Evolutionary conservation across 2,888 invertebrate species (phyloP).

Genomic region (Dastarcus helophoroides): DNA sequence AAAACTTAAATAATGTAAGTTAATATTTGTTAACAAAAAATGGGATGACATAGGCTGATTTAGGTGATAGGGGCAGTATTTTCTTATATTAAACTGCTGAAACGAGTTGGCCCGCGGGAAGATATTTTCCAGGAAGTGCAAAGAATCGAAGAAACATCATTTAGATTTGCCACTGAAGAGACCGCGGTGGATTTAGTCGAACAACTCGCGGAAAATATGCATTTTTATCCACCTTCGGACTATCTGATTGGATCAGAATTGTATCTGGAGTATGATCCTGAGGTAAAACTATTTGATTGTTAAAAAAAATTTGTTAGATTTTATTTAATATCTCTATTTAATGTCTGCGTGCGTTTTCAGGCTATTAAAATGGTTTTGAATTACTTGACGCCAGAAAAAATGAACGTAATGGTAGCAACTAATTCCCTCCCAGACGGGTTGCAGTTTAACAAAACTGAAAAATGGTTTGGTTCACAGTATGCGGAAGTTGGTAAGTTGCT

Average conservation of each 20-base stretch:
- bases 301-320: too few species aligned
- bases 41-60: background rate
- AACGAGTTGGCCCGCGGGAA: slow-evolving; percentile 53
- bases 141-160: slow-evolving; percentile 62
- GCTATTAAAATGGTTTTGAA: slow-evolving; percentile 49
- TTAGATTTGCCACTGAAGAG: slow-evolving; percentile 59
- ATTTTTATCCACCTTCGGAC: slow-evolving; percentile 65
- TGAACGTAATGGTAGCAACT: slow-evolving; percentile 60
- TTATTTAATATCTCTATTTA: too few species aligned
- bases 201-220: slow-evolving; percentile 64
- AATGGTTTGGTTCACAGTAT: slow-evolving; percentile 79
- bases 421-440: slow-evolving; percentile 42
- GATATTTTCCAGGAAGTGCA: slow-evolving; percentile 62
- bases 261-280: slow-evolving; percentile 64
- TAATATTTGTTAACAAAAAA: background rate
- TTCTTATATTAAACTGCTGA: slow-evolving; percentile 66
- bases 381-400: slow-evolving; percentile 50
- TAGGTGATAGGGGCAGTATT: slow-evolving; percentile 68
- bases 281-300: slow-evolving; percentile 32
- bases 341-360: slow-evolving; percentile 33
- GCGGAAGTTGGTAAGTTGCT: slow-evolving; percentile 41
- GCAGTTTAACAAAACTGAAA: slow-evolving; percentile 55
- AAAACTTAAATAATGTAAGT: slow-evolving; percentile 51
- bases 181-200: slow-evolving; percentile 69
- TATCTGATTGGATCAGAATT: slow-evolving; percentile 66